A percentile compares a stretch with the other conserved stretches of the same genome.
Conservation (phyloP, 2,888 invertebrate species). For the Minunthozetes semirufus region DNA sequence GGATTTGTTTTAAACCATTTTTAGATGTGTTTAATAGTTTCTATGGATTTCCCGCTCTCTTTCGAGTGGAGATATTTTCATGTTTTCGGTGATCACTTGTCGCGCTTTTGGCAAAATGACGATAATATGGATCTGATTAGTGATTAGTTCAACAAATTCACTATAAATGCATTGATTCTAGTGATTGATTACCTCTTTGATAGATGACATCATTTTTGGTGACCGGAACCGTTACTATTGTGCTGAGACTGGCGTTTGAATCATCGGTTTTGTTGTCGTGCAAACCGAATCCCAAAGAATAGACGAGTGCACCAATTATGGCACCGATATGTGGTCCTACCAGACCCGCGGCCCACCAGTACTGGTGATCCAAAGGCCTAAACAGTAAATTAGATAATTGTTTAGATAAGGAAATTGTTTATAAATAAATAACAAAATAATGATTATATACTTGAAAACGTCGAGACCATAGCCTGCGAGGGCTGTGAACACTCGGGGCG, state of each 20-base stretch:
- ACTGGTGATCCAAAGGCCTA: constrained; percentile 46
- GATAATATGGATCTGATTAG: not conserved
- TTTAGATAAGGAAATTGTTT: not conserved
- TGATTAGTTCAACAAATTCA: not conserved
- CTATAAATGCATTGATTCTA: not conserved
- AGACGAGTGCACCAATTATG: constrained; percentile 52
- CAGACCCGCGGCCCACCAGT: constrained; percentile 53
- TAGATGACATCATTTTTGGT: not conserved
- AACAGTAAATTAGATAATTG: not conserved
- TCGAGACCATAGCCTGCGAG: constrained; percentile 51
- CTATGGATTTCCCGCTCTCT: not conserved
- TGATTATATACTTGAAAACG: constrained; percentile 49
- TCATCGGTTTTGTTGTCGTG: not conserved
- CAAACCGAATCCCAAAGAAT: constrained; percentile 45
- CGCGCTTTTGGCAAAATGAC: not conserved
- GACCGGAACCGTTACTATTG: not conserved
- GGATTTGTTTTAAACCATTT: not conserved
- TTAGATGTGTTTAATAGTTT: not conserved
- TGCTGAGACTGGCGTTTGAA: not conserved
- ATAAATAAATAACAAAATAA: constrained; percentile 32
- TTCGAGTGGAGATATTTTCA: constrained; percentile 10
- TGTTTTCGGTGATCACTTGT: constrained; percentile 13
- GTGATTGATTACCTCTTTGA: not conserved
- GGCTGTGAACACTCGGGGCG: constrained; percentile 53
- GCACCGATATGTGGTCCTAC: constrained; percentile 54